Base-by-base conservation (phyloP, 1,140 invertebrate genomes). In the Homarus americanus region DNA sequence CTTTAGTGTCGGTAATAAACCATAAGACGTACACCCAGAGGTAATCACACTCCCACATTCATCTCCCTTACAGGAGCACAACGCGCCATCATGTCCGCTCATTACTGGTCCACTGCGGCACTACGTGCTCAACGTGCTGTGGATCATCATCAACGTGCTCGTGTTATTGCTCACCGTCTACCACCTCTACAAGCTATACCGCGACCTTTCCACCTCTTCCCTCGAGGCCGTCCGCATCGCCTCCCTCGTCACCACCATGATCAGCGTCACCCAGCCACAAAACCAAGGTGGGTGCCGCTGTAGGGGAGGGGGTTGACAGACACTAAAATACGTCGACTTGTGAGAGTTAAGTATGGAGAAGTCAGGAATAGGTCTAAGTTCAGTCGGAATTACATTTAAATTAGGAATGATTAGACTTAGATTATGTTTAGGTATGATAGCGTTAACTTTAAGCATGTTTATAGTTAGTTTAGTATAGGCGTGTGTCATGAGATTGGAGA, bases 51-150 rank as follows among this genome's bases (percentile, higher is more conserved):
- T 58, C 20, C 24, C 20, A 58, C 20, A 58, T 58, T 24, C 1
- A 24, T 58, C 20, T 20, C 15, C 12, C 1, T 41, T 83, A 75
- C 63, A 90, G 86, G 83, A 88, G 41, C 93, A 97, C 91, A 96
- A 96, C 90, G 96, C 97, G 0, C 97, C 97, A 0, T 97, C 96
- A 32, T 98, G 97, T 93, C 97, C 97, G 0, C 95, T 98, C 87
- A 96, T 97, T 1, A 94, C 95, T 75, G 94, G 94, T 63, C 97
- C 97, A 9, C 96, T 97, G 92, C 95, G 97, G 82, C 97, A 98
- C 94, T 98, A 98, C 94, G 97, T 98, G 84, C 96, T 98, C 73
- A 98, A 98, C 94, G 96, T 97, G 7, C 95, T 98, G 1, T 98
- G 98, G 98, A 97, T 98, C 84, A 95, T 97, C 75, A 97, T 98